Base-by-base conservation (phyloP, 2,888 invertebrate species). In the Allophyes oxyacanthae region DNA sequence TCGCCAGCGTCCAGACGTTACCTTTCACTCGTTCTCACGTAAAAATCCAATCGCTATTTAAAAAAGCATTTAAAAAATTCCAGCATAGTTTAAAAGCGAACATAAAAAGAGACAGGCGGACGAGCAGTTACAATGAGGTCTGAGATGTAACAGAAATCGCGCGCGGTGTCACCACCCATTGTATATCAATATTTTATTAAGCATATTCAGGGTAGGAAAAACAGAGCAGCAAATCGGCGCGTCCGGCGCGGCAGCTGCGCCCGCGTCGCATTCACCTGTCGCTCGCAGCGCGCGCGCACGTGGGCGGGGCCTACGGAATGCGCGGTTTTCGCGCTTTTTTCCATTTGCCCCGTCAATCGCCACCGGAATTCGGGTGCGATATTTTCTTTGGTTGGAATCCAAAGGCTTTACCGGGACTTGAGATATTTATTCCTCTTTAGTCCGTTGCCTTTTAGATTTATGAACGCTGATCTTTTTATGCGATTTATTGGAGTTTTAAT, bases 311-410 rank as follows among this genome's bases (percentile, higher is more conserved):
- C 70, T 70, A 65, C 74, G 86, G 89, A 87, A 89, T 89, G 86
- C 83, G 83, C 76, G 72, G 78, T 87, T 89, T 88, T 84, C 88
- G 83, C 88, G 85, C 87, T 86, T 88, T 88, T 91, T 91, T 89
- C 86, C 85, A 84, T 86, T 88, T 86, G 82, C 75, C 82, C 86
- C 85, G 88, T 90, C 91, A 90, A 86, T 68, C 80, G 75, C 77
- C 77, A 78, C 63, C 85, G 91, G 92, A 92, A 94, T 92, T 92
- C 88, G 91, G 92, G 94, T 94, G 94, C 93, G 91, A 93, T 94
- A 94, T 94, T 92, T 94, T 85, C 91, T 87, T 81, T 72, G 82
- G 79, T 77, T 84, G 92, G 93, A 92, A 93, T 93, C 87, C 89
- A 87, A 89, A 89, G 90, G 88, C 86, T 90, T 87, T 88, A 86